These are phyloP conservation scores for Serranus cabrilla DNA, from an alignment of 2,797 vertebrate genomes.

Conservation along the genomic window DNA sequence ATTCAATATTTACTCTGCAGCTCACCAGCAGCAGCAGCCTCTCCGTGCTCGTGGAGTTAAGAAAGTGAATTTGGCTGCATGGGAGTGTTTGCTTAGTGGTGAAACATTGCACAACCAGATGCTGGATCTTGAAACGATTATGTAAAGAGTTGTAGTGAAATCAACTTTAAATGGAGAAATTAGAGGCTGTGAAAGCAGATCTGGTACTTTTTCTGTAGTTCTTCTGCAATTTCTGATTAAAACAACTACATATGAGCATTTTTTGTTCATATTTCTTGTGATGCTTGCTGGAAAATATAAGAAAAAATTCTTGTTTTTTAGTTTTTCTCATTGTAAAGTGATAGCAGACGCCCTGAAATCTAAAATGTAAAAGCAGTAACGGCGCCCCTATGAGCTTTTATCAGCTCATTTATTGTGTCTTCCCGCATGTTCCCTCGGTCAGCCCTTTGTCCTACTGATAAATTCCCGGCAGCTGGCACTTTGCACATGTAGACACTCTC, in stretches of 20 bases:
- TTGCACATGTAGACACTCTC: constrained; percentile 57
- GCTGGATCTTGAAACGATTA: not conserved
- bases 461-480: constrained; percentile 48
- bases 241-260: not conserved
- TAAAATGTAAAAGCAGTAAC: not conserved
- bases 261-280: not conserved
- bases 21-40: constrained; percentile 38
- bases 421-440: not conserved
- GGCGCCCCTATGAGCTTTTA: constrained; percentile 12
- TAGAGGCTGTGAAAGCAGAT: not conserved
- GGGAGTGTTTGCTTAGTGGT: constrained; percentile 41
- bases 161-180: not conserved
- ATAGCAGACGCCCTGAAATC: no score
- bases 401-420: constrained; percentile 23
- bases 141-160: not conserved
- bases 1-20: constrained; percentile 81
- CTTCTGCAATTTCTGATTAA: not conserved
- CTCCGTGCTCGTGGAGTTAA: constrained; percentile 12
- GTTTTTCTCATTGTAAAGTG: no score
- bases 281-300: not conserved
- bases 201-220: not conserved
- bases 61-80: constrained; percentile 44
- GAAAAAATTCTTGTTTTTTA: not conserved
- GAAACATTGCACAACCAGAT: constrained; percentile 47
- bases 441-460: constrained; percentile 75